Conservation (phyloP, 2,888 invertebrate species). For the Macaria liturata region DNA sequence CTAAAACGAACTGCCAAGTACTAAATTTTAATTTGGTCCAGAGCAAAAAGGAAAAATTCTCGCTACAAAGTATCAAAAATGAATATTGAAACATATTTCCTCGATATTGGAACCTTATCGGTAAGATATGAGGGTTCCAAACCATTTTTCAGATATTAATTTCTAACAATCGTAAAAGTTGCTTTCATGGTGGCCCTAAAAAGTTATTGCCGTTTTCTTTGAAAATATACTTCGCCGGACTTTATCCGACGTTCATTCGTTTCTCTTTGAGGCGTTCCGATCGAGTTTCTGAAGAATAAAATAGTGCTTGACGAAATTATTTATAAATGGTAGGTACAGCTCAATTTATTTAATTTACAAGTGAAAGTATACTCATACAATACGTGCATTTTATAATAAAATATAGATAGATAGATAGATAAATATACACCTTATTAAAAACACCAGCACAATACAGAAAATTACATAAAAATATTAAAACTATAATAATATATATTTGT, state of each 20-base stretch:
- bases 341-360: no score
- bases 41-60: slow-evolving; percentile 37
- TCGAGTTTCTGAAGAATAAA: slow-evolving; percentile 59
- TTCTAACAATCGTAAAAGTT: slow-evolving; percentile 80
- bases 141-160: slow-evolving; percentile 80
- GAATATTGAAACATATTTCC: slow-evolving; percentile 50
- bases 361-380: no score
- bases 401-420: no score
- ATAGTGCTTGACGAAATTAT: no score
- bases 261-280: slow-evolving; percentile 58
- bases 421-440: no score
- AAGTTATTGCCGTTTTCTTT: slow-evolving; percentile 67
- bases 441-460: no score
- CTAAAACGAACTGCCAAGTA: slow-evolving; percentile 3
- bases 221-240: slow-evolving; percentile 69
- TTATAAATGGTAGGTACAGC: no score
- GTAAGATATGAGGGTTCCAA: slow-evolving; percentile 67
- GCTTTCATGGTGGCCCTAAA: slow-evolving; percentile 74
- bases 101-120: slow-evolving; percentile 61
- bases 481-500: no score
- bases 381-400: no score
- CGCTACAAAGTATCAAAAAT: slow-evolving; percentile 41
- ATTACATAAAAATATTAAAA: no score
- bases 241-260: slow-evolving; percentile 61
- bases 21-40: slow-evolving; percentile 35